Percentiles rank a stretch among this genome's conserved stretches.
Conservation (phyloP, 2,797 vertebrate species). For the Sebastes matsubarae region DNA sequence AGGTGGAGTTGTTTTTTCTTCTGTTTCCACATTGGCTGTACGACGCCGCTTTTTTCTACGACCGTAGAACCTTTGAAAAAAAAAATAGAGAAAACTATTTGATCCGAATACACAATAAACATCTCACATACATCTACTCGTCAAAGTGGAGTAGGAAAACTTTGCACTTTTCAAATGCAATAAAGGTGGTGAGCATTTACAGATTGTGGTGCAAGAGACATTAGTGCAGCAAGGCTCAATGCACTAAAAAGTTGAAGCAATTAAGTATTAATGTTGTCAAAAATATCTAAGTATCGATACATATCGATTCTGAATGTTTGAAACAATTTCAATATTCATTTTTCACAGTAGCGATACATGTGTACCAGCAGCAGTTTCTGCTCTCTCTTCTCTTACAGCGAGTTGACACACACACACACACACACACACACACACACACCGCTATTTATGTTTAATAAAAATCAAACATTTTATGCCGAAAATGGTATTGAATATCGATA, state of each 20-base stretch:
- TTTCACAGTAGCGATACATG: too few species aligned
- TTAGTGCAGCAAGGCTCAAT: not conserved
- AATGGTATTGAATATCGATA: too few species aligned
- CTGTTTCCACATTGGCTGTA: not conserved
- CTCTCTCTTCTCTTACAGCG: too few species aligned
- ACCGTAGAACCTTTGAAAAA: slow-evolving; percentile 1
- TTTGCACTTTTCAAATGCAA: not conserved
- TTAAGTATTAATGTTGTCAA: too few species aligned
- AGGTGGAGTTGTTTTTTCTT: not conserved
- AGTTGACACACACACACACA: too few species aligned
- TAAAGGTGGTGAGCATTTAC: not conserved
- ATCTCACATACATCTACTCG: not conserved
- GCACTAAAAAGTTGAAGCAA: not conserved
- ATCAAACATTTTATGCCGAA: too few species aligned
- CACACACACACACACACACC: too few species aligned
- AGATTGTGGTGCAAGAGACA: not conserved
- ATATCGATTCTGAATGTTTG: too few species aligned
- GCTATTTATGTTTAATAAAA: too few species aligned
- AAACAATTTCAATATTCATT: too few species aligned
- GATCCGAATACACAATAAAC: not conserved
- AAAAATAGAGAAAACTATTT: not conserved
- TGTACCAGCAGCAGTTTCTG: too few species aligned
- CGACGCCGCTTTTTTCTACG: not conserved
- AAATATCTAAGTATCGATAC: too few species aligned
- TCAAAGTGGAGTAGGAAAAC: not conserved